These are phyloP conservation scores for Heterohyrax brucei DNA, from an alignment of 2,797 vertebrate genomes.

Conservation along the genomic window DNA sequence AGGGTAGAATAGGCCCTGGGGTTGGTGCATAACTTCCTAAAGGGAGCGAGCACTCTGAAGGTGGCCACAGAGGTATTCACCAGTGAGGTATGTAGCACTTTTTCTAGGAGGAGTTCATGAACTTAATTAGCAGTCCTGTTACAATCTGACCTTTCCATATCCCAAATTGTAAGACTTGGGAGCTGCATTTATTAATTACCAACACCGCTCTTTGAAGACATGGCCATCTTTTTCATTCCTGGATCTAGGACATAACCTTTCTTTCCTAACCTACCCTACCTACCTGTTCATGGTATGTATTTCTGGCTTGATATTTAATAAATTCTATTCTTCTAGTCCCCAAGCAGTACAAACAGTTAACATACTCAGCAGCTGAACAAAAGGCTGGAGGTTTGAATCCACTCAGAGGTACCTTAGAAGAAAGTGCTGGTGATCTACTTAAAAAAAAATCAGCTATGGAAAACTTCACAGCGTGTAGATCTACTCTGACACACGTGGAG, in stretches of 20 bases:
- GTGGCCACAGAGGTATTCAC: too few relatives aligned
- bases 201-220: neutral
- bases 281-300: neutral
- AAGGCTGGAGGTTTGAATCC: neutral
- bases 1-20: too few relatives aligned
- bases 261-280: neutral
- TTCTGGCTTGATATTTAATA: neutral
- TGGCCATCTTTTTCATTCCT: neutral
- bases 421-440: neutral
- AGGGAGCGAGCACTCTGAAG: too few relatives aligned
- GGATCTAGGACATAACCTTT: neutral
- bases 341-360: neutral
- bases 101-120: too few relatives aligned
- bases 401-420: neutral
- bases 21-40: too few relatives aligned
- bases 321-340: neutral
- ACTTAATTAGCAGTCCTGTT: too few relatives aligned
- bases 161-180: conserved; percentile 44
- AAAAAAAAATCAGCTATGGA: neutral
- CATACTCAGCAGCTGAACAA: neutral
- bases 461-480: neutral
- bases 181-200: neutral
- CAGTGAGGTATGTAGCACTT: too few relatives aligned
- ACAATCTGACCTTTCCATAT: conserved; percentile 41
- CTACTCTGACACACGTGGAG: neutral